phyloP scores from a whole-genome alignment of 2,797 vertebrate species.

The Chiloscyllium punctatum region DNA sequence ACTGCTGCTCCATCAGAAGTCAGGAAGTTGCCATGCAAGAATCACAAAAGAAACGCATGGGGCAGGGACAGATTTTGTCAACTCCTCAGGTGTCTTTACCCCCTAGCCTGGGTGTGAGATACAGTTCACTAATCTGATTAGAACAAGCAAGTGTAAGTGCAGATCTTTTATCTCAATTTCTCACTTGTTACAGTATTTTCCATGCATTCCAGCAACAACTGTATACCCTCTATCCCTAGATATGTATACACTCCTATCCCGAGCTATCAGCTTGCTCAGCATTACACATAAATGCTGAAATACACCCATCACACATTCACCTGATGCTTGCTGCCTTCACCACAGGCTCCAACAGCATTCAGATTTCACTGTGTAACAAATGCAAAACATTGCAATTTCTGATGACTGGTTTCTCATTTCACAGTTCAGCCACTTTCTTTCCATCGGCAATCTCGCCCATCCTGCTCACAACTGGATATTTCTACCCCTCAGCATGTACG shows the following conservation, averaged over 20 bases:
- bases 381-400: neutral
- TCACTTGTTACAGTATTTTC: neutral
- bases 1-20: neutral
- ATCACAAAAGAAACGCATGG: neutral
- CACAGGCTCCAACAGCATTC: neutral
- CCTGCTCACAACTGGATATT: neutral
- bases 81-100: neutral
- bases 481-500: neutral
- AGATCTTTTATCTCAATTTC: neutral
- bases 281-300: neutral
- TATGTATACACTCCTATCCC: neutral
- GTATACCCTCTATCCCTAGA: neutral
- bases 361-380: neutral
- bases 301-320: neutral
- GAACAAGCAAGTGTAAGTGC: neutral
- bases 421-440: slow-evolving; percentile 16
- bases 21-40: neutral
- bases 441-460: neutral
- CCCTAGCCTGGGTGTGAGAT: no score
- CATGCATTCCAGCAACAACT: neutral
- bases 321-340: neutral
- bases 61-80: neutral
- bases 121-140: neutral
- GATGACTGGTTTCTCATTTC: slow-evolving; percentile 27
- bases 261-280: no score